A percentile compares a stretch with the other conserved stretches of the same genome.
These are phyloP conservation scores for Athalia circularis DNA, from an alignment of 2,888 invertebrate genomes.

Conservation along the genomic window DNA sequence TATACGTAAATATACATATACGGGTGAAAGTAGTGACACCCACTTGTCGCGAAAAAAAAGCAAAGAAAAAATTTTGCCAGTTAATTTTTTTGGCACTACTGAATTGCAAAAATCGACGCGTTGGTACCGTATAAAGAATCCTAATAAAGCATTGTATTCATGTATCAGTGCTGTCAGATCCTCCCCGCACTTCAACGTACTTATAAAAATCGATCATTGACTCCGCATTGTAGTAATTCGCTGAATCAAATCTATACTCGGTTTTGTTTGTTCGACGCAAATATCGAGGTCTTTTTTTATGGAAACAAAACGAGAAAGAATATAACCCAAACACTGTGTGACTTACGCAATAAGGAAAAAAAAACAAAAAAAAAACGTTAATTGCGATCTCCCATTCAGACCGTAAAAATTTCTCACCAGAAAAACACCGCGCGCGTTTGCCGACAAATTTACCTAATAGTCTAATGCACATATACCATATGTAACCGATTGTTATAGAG, in stretches of 20 bases:
- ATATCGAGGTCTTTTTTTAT: background rate
- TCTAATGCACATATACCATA: no score
- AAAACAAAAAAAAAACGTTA: no score
- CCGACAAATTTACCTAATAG: no score
- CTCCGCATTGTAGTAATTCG: background rate
- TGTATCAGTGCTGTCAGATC: conserved; percentile 31
- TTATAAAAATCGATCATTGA: background rate
- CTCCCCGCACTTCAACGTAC: background rate
- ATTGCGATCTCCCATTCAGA: no score
- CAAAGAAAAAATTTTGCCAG: conserved; percentile 5
- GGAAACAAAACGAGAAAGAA: no score
- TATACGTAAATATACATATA: conserved; percentile 50
- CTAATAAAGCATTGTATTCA: conserved; percentile 34
- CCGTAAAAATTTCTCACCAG: no score
- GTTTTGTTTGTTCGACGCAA: background rate
- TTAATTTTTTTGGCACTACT: background rate
- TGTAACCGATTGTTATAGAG: no score
- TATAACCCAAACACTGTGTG: no score
- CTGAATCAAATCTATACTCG: background rate
- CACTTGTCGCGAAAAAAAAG: conserved; percentile 47
- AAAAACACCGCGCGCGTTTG: no score
- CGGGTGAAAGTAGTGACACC: conserved; percentile 67
- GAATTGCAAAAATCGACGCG: conserved; percentile 16
- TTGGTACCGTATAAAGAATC: background rate
- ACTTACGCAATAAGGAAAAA: no score